A percentile compares a stretch with the other conserved stretches of the same genome.
Conservation (phyloP, 2,113 vertebrate genomes). For the Uropsilus gracilis region DNA sequence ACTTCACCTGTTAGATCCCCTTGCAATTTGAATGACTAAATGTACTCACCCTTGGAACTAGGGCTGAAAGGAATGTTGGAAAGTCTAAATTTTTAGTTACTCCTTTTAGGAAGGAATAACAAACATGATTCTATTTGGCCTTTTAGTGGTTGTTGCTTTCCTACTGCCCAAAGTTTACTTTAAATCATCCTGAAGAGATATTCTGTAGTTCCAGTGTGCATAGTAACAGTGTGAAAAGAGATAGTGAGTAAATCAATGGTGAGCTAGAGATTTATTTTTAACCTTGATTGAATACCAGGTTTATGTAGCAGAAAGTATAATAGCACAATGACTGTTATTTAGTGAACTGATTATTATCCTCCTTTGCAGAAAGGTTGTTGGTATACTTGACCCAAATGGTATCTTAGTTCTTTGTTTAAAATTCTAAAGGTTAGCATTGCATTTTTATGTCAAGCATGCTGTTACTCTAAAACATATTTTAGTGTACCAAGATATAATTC, state of each 20-base stretch:
- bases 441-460: not conserved
- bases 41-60: not conserved
- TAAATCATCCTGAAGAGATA: not conserved
- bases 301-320: not conserved
- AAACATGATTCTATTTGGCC: not conserved
- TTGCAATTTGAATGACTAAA: not conserved
- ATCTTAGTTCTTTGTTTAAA: constrained; percentile 46
- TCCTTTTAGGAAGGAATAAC: not conserved
- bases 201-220: not conserved
- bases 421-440: not conserved
- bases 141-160: not conserved
- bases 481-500: not conserved
- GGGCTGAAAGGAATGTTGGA: not conserved
- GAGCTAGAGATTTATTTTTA: constrained; percentile 15
- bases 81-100: not conserved
- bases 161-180: not conserved
- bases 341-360: not conserved
- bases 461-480: constrained; percentile 1
- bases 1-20: not conserved
- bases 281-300: not conserved
- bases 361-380: not conserved
- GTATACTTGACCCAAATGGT: not conserved
- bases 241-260: not conserved
- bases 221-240: not conserved
- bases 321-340: not conserved